A percentile compares a stretch with the other conserved stretches of the same genome.
These are phyloP conservation scores for Erethizon dorsatum DNA, from an alignment of 2,797 vertebrate genomes.

Conservation along the genomic window DNA sequence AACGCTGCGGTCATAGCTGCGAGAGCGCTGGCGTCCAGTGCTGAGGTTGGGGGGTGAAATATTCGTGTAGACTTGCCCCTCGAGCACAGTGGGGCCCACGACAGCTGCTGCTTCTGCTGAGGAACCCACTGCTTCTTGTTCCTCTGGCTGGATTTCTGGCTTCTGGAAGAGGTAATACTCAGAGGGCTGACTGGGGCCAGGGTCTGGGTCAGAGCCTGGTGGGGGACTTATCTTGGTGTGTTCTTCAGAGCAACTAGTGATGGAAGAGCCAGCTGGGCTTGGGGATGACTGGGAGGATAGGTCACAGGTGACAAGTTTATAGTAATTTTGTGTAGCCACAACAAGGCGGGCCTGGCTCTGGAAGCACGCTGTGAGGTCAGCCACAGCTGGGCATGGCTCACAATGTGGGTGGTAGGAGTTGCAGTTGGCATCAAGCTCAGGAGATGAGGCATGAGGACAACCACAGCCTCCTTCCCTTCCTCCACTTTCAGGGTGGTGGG, in stretches of 20 bases:
- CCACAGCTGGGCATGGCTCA: conserved; percentile 89
- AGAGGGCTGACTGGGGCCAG: conserved; percentile 93
- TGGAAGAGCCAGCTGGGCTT: conserved; percentile 95
- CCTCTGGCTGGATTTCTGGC: conserved; percentile 89
- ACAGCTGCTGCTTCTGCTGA: conserved; percentile 82
- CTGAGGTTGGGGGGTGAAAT: conserved; percentile 92
- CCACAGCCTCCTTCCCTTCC: conserved; percentile 87
- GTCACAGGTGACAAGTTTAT: conserved; percentile 98
- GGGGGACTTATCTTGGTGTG: conserved; percentile 94
- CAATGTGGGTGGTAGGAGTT: conserved; percentile 95
- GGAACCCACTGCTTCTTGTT: conserved; percentile 76
- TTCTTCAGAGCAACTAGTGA: conserved; percentile 97
- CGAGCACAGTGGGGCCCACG: conserved; percentile 86
- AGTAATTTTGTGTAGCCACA: conserved; percentile 99
- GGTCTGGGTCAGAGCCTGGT: conserved; percentile 89
- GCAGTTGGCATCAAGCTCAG: conserved; percentile 97
- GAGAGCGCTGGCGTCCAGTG: conserved; percentile 93
- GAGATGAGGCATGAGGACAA: conserved; percentile 91
- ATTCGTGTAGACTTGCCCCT: conserved; percentile 97
- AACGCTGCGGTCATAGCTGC: conserved; percentile 97
- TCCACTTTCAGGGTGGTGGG: conserved; percentile 88
- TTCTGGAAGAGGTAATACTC: conserved; percentile 97
- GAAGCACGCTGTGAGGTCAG: conserved; percentile 95
- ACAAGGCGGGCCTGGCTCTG: conserved; percentile 97
- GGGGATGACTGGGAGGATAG: conserved; percentile 98